These are phyloP conservation scores for Isoperla grammatica DNA, from an alignment of 2,888 invertebrate genomes.

Conservation along the genomic window DNA sequence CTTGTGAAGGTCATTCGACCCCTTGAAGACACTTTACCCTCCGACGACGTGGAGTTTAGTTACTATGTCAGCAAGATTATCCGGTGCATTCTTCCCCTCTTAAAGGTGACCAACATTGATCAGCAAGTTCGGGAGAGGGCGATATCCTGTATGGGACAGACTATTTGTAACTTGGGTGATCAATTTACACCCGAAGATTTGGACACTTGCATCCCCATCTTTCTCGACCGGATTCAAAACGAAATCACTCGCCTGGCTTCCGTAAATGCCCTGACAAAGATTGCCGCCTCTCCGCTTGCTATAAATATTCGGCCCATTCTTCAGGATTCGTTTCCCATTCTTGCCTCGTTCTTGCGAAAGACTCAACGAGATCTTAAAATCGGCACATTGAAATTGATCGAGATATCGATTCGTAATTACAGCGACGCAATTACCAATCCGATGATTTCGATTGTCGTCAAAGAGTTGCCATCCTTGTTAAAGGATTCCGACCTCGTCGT, in stretches of 20 bases:
- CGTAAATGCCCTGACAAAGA: conserved; percentile 91
- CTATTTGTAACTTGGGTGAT: conserved; percentile 89
- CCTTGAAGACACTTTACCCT: conserved; percentile 50
- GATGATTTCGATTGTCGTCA: conserved; percentile 55
- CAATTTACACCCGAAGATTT: conserved; percentile 64
- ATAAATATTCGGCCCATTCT: conserved; percentile 78
- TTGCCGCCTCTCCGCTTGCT: conserved; percentile 82
- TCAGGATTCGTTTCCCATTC: conserved; percentile 82
- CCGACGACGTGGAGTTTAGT: conserved; percentile 62
- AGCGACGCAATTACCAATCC: conserved; percentile 55
- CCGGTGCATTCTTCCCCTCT: conserved; percentile 73
- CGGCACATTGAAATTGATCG: conserved; percentile 81
- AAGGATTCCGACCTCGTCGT: conserved; percentile 95
- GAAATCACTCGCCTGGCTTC: conserved; percentile 96
- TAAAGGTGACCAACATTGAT: conserved; percentile 94
- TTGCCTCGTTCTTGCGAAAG: conserved; percentile 92
- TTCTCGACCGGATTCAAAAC: conserved; percentile 90
- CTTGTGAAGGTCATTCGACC: conserved; percentile 91
- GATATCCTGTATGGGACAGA: conserved; percentile 94
- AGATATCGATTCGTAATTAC: conserved; percentile 86
- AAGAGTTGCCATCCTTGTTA: conserved; percentile 85
- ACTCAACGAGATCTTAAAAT: conserved; percentile 93
- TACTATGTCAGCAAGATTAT: conserved; percentile 79
- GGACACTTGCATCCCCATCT: conserved; percentile 83
- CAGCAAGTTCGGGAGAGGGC: conserved; percentile 99